Conservation (phyloP, 2,113 vertebrate species). For the Piaya cayana region DNA sequence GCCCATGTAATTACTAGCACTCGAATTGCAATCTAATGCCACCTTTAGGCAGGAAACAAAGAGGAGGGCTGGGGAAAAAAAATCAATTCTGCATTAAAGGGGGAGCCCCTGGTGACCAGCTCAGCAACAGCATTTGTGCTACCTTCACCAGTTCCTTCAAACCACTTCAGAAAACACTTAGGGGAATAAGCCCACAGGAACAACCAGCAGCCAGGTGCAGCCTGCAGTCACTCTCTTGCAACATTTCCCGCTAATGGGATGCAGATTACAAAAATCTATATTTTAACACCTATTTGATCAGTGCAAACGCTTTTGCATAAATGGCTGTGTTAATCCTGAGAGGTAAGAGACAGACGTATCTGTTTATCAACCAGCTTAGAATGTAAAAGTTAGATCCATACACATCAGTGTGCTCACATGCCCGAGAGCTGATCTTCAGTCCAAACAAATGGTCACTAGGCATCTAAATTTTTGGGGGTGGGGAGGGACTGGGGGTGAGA, state of each 20-base stretch:
- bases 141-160: neutral
- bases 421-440: neutral
- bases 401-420: fast-evolving
- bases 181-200: neutral
- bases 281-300: neutral
- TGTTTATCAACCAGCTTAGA: neutral
- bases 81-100: neutral
- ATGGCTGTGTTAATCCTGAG: neutral
- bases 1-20: neutral
- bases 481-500: too few relatives aligned
- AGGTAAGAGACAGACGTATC: fast-evolving
- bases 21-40: neutral
- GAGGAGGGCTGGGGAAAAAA: neutral
- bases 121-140: neutral
- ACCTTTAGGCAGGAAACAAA: neutral
- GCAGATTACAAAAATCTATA: neutral
- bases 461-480: too few relatives aligned
- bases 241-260: neutral
- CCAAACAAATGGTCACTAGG: neutral
- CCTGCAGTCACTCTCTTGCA: neutral
- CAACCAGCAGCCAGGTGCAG: neutral
- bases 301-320: neutral
- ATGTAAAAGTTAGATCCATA: neutral
- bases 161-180: neutral
- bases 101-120: neutral